Evolutionary conservation across 2,888 invertebrate species (phyloP).

Genomic region (Charanyca ferruginea): DNA sequence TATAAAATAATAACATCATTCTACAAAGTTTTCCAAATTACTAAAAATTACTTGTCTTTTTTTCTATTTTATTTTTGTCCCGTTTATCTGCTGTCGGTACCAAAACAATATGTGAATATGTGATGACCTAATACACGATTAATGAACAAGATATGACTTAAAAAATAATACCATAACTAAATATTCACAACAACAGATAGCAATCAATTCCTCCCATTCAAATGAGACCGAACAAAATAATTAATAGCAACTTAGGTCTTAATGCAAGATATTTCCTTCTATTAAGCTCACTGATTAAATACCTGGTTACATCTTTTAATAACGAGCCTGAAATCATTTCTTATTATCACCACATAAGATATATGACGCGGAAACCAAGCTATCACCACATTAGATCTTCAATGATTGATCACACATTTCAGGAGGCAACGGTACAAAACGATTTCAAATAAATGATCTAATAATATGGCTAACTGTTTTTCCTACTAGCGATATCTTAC

Average conservation of each 20-base stretch:
- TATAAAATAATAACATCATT: no score
- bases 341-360: constrained; percentile 57
- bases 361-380: constrained; percentile 60
- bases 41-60: no score
- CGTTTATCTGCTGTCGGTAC: constrained; percentile 34
- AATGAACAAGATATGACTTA: constrained; percentile 28
- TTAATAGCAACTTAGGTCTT: constrained; percentile 11
- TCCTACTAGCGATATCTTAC: constrained; percentile 52
- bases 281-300: constrained; percentile 48
- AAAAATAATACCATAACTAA: constrained; percentile 16
- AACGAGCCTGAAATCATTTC: constrained; percentile 51
- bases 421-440: constrained; percentile 53
- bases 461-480: constrained; percentile 59
- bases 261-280: constrained; percentile 4
- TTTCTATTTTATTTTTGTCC: not conserved
- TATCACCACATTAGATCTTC: constrained; percentile 60
- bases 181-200: constrained; percentile 21
- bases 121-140: constrained; percentile 30
- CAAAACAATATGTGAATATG: constrained; percentile 15
- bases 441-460: constrained; percentile 61
- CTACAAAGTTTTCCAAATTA: no score
- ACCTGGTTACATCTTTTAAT: constrained; percentile 41
- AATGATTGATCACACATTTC: constrained; percentile 64
- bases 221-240: constrained; percentile 20
- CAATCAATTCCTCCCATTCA: constrained; percentile 29